Evolutionary conservation across 2,797 vertebrate species (phyloP).

Genomic region (Streptopelia turtur): DNA sequence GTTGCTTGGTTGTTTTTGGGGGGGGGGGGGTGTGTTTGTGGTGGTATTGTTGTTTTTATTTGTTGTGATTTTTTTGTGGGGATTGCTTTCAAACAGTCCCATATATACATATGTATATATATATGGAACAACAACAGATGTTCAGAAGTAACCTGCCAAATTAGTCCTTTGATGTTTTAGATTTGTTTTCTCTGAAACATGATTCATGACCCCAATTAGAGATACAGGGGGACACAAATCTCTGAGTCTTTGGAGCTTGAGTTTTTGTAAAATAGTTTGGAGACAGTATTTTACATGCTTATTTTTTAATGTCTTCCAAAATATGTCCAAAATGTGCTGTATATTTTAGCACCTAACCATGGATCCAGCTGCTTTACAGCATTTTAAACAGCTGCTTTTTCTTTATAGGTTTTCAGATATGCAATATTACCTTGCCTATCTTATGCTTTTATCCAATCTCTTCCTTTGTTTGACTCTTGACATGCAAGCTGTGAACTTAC

Average conservation of each 20-base stretch:
- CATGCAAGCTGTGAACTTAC: not conserved
- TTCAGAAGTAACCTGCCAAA: not conserved
- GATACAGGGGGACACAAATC: not conserved
- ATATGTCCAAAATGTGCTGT: not conserved
- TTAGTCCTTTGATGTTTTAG: not conserved
- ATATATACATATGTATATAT: too few relatives aligned
- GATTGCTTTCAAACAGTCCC: not conserved
- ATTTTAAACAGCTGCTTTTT: not conserved
- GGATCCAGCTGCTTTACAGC: not conserved
- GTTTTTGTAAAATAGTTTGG: not conserved
- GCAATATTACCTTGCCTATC: not conserved
- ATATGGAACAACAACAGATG: not conserved
- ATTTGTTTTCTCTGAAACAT: not conserved
- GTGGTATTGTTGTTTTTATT: not conserved
- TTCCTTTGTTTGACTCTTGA: not conserved
- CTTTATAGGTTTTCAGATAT: not conserved
- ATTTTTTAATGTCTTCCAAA: not conserved
- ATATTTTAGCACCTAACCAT: not conserved
- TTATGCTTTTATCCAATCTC: not conserved
- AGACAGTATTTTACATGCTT: not conserved
- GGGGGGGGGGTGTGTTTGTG: too few relatives aligned
- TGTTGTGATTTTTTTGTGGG: rapidly evolving
- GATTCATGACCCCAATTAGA: not conserved
- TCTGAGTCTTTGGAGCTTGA: not conserved
- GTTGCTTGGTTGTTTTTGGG: too few relatives aligned